phyloP scores from a whole-genome alignment of 1,140 invertebrate species.

The Calephelis nemesis region DNA sequence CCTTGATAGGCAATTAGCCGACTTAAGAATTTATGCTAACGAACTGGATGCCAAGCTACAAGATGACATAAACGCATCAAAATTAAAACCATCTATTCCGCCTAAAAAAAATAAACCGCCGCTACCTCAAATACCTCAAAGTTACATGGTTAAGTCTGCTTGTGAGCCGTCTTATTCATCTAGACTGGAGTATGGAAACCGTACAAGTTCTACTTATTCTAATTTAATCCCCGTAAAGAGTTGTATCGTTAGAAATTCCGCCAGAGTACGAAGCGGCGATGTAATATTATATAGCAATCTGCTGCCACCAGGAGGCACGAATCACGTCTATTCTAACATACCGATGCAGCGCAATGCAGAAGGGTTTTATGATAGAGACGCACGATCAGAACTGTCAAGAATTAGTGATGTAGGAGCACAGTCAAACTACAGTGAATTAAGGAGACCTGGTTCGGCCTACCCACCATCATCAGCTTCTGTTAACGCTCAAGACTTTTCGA shows the following conservation, averaged over 20 bases:
- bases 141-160: slow-evolving; percentile 70
- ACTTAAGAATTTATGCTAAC: slow-evolving; percentile 79
- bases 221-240: slow-evolving; percentile 74
- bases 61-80: slow-evolving; percentile 72
- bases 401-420: slow-evolving; percentile 67
- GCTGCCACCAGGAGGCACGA: slow-evolving; percentile 67
- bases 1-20: slow-evolving; percentile 80
- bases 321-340: slow-evolving; percentile 79
- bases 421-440: slow-evolving; percentile 92
- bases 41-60: slow-evolving; percentile 76
- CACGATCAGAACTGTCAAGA: slow-evolving; percentile 59
- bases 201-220: slow-evolving; percentile 71
- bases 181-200: slow-evolving; percentile 64
- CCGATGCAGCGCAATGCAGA: slow-evolving; percentile 57
- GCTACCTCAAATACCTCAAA: slow-evolving; percentile 78
- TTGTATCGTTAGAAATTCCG: slow-evolving; percentile 73
- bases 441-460: slow-evolving; percentile 79
- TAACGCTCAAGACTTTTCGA: slow-evolving; percentile 80
- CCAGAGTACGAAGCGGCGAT: slow-evolving; percentile 73
- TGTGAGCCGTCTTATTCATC: slow-evolving; percentile 75
- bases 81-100: slow-evolving; percentile 68
- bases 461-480: slow-evolving; percentile 73
- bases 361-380: slow-evolving; percentile 75
- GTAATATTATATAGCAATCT: slow-evolving; percentile 80
- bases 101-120: slow-evolving; percentile 72